phyloP scores from a whole-genome alignment of 2,888 invertebrate genomes.

The Eupeodes latifasciatus region DNA sequence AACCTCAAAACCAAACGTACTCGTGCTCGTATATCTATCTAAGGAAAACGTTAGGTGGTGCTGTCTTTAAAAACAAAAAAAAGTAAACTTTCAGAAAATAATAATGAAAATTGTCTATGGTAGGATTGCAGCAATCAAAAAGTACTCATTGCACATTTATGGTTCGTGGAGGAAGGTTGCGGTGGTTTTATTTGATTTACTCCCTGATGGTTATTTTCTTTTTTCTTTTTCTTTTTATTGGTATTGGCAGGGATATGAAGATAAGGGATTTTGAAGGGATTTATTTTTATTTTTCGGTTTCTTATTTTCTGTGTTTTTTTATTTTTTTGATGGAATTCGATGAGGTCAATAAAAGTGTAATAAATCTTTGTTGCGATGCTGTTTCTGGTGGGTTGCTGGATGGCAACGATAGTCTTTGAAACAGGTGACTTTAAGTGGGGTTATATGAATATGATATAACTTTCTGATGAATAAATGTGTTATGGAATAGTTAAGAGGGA shows the following conservation, averaged over 20 bases:
- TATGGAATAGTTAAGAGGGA: not conserved
- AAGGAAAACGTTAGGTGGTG: not conserved
- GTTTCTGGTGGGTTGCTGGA: too few relatives aligned
- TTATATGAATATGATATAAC: conserved; percentile 3
- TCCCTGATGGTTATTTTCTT: not conserved
- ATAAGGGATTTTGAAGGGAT: conserved; percentile 10
- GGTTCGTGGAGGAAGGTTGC: conserved; percentile 46
- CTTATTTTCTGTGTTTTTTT: not conserved
- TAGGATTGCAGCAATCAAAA: conserved; percentile 59
- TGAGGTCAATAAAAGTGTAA: conserved; percentile 64
- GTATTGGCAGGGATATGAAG: conserved; percentile 27
- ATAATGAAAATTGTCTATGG: conserved; percentile 35
- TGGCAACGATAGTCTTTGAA: not conserved
- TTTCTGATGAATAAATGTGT: not conserved
- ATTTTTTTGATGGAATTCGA: conserved; percentile 35
- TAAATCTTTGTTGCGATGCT: conserved; percentile 50
- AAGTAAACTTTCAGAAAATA: conserved; percentile 19
- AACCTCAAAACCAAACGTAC: not conserved
- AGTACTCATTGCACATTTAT: conserved; percentile 64
- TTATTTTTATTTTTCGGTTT: not conserved
- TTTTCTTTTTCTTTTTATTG: conserved; percentile 21
- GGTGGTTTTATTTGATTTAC: conserved; percentile 16
- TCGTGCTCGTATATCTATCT: not conserved
- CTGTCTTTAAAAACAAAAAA: conserved; percentile 17
- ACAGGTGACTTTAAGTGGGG: conserved; percentile 32